These are phyloP conservation scores for Acleris holmiana DNA, from an alignment of 2,888 invertebrate genomes.

Conservation along the genomic window DNA sequence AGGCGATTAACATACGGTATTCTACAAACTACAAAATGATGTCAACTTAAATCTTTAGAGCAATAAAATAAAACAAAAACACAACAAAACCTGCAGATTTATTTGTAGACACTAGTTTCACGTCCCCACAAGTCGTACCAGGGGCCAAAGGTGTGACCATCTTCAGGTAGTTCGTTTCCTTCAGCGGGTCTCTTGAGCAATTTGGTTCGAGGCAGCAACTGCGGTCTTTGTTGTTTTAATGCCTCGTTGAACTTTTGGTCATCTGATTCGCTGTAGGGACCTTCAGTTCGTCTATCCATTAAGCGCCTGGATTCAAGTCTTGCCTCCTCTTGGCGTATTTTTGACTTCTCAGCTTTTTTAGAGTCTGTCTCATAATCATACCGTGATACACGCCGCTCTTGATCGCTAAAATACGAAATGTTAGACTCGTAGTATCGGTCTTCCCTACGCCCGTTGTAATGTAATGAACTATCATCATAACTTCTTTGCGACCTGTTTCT, in stretches of 20 bases:
- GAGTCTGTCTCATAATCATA: conserved; percentile 82
- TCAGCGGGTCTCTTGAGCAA: conserved; percentile 84
- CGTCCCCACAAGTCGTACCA: conserved; percentile 95
- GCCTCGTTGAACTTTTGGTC: conserved; percentile 84
- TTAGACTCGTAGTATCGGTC: conserved; percentile 78
- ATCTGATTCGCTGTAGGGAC: conserved; percentile 79
- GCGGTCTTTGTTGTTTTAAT: conserved; percentile 79
- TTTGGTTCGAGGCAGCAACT: conserved; percentile 89
- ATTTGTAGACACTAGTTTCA: conserved; percentile 87
- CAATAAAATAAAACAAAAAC: conserved; percentile 39
- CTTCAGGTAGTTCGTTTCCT: conserved; percentile 79
- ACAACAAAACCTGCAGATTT: conserved; percentile 57
- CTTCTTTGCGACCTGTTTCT: conserved; percentile 68
- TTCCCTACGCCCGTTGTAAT: conserved; percentile 70
- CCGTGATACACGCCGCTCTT: conserved; percentile 69
- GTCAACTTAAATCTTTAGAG: conserved; percentile 36
- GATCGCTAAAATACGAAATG: conserved; percentile 78
- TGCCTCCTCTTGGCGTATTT: conserved; percentile 79
- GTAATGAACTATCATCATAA: conserved; percentile 76
- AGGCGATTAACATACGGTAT: conserved; percentile 24
- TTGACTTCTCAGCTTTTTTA: conserved; percentile 80
- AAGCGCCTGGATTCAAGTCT: conserved; percentile 73
- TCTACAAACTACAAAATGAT: conserved; percentile 36
- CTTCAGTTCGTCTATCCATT: conserved; percentile 71
- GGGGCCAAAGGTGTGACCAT: conserved; percentile 91